These are phyloP conservation scores for Clunio marinus DNA, from an alignment of 2,888 invertebrate species.

Conservation along the genomic window DNA sequence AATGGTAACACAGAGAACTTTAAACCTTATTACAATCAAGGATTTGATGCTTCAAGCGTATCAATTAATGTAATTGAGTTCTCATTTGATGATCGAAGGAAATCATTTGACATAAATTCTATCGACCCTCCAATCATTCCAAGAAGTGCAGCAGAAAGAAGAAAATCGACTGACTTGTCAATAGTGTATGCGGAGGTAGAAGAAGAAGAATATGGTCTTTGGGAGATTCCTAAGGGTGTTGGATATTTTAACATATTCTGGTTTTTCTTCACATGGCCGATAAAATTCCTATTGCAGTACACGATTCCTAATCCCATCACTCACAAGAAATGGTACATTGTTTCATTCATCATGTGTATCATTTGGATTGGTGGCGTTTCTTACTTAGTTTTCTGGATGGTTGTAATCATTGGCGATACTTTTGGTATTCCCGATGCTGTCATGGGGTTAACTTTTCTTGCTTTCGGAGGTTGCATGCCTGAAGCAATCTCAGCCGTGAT, in stretches of 20 bases:
- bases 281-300: slow-evolving; percentile 60
- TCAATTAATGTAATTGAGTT: too few relatives aligned
- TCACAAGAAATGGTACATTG: slow-evolving; percentile 61
- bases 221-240: neutral
- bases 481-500: slow-evolving; percentile 76
- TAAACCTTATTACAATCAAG: neutral
- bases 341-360: slow-evolving; percentile 81
- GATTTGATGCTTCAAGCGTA: too few relatives aligned
- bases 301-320: slow-evolving; percentile 68
- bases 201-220: neutral
- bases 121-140: neutral
- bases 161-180: neutral
- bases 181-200: neutral
- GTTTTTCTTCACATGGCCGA: slow-evolving; percentile 70
- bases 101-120: neutral
- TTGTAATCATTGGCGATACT: slow-evolving; percentile 71
- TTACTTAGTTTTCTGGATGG: slow-evolving; percentile 89
- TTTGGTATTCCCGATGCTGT: slow-evolving; percentile 74
- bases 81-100: neutral
- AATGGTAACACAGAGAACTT: neutral
- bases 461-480: slow-evolving; percentile 86
- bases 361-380: slow-evolving; percentile 81
- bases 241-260: slow-evolving; percentile 49
- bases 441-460: slow-evolving; percentile 87
- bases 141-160: neutral